Conservation (phyloP, 2,888 invertebrate species). For the Leptopilina drosophilae region DNA sequence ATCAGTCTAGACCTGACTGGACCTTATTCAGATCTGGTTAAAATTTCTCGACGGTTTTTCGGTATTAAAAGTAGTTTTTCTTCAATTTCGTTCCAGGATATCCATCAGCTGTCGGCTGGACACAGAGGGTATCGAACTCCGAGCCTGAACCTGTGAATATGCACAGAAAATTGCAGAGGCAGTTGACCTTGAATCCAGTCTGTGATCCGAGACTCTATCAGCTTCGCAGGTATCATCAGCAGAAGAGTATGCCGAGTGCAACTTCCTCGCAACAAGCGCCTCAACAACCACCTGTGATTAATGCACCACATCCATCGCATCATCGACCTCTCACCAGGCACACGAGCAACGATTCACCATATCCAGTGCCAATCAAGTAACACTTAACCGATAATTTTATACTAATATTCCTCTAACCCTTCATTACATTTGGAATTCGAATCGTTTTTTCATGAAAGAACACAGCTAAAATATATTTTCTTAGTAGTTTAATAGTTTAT, state of each 20-base stretch:
- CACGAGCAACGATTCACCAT: slow-evolving; percentile 69
- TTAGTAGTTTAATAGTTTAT: too few relatives aligned
- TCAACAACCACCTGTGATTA: slow-evolving; percentile 61
- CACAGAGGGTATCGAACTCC: slow-evolving; percentile 66
- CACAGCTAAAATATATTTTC: too few relatives aligned
- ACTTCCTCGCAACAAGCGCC: slow-evolving; percentile 56
- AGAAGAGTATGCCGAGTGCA: slow-evolving; percentile 58
- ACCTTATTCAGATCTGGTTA: too few relatives aligned
- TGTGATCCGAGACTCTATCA: slow-evolving; percentile 85
- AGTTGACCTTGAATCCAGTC: slow-evolving; percentile 88
- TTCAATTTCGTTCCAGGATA: slow-evolving; percentile 57
- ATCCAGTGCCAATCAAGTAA: slow-evolving; percentile 66
- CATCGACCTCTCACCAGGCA: slow-evolving; percentile 71
- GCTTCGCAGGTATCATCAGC: slow-evolving; percentile 72
- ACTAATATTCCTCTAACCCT: too few relatives aligned
- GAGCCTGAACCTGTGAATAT: slow-evolving; percentile 79
- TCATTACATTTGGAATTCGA: too few relatives aligned
- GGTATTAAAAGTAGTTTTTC: too few relatives aligned
- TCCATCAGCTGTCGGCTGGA: slow-evolving; percentile 68
- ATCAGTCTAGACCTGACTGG: too few relatives aligned
- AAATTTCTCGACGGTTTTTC: too few relatives aligned
- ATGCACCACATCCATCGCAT: slow-evolving; percentile 61
- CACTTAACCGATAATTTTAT: too few relatives aligned
- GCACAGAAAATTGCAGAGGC: slow-evolving; percentile 88
- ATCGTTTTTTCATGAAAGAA: too few relatives aligned